Percentiles rank a stretch among this genome's conserved stretches.
These are phyloP conservation scores for Blennius ocellaris DNA, from an alignment of 2,113 vertebrate genomes.

Conservation along the genomic window DNA sequence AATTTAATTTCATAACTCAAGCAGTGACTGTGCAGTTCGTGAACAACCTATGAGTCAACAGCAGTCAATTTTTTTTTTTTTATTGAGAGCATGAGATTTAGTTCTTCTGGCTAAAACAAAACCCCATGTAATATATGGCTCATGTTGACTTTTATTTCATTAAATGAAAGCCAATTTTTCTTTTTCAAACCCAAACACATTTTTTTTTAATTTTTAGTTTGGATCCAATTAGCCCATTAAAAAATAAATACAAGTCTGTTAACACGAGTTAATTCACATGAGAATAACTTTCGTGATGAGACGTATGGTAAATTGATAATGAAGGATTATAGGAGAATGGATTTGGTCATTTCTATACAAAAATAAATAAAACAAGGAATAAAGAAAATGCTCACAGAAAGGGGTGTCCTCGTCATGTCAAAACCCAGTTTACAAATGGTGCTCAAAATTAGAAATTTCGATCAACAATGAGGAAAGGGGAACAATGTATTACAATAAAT, in stretches of 20 bases:
- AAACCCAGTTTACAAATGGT: background rate
- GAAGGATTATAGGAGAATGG: background rate
- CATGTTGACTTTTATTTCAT: too few species aligned
- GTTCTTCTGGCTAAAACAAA: too few species aligned
- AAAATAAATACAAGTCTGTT: too few species aligned
- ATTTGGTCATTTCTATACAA: too few species aligned
- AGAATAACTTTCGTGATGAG: background rate
- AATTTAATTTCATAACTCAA: background rate
- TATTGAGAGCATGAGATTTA: background rate
- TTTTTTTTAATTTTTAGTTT: too few species aligned
- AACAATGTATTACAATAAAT: too few species aligned
- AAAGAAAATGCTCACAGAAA: background rate
- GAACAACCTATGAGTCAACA: background rate
- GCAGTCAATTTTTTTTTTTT: background rate
- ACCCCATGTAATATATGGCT: too few species aligned
- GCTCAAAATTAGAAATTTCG: background rate
- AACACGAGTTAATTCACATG: background rate
- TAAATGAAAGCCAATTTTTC: background rate
- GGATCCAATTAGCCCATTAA: too few species aligned
- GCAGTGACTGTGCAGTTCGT: background rate
- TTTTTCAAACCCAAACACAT: background rate
- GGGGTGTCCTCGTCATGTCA: background rate
- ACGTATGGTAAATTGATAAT: background rate
- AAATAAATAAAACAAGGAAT: background rate
- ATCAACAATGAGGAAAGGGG: background rate